These are phyloP conservation scores for Platichthys flesus DNA, from an alignment of 2,113 vertebrate species.

Conservation along the genomic window DNA sequence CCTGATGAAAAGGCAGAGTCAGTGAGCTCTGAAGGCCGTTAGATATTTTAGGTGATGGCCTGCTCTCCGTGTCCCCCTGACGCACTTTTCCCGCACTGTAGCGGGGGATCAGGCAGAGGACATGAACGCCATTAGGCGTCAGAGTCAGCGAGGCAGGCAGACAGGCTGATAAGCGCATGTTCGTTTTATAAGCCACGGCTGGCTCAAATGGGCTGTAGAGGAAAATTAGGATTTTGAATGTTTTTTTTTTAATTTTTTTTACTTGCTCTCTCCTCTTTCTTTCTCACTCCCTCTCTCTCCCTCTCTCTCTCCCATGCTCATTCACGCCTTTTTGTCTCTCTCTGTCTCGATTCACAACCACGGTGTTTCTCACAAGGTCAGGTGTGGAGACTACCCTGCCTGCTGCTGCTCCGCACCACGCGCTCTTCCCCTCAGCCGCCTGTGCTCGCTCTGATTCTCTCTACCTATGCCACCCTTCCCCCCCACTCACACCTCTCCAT, in stretches of 20 bases:
- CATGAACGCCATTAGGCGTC: conserved; percentile 66
- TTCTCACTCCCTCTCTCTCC: background rate
- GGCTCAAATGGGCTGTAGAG: conserved; percentile 61
- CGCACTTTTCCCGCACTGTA: conserved; percentile 40
- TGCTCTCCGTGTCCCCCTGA: conserved; percentile 49
- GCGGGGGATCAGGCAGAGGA: conserved; percentile 70
- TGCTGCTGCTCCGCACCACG: conserved; percentile 28
- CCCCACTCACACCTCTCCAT: conserved; percentile 38
- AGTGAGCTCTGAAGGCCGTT: conserved; percentile 67
- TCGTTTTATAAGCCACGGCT: conserved; percentile 60
- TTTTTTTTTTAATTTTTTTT: conserved; percentile 12
- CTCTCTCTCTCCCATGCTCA: conserved; percentile 1
- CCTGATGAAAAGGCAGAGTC: conserved; percentile 63
- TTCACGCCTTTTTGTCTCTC: conserved; percentile 14
- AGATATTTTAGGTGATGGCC: conserved; percentile 74
- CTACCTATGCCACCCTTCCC: conserved; percentile 7
- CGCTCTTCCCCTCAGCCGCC: conserved; percentile 36
- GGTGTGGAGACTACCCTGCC: conserved; percentile 43
- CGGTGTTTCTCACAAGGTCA: conserved; percentile 65
- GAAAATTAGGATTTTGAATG: conserved; percentile 56
- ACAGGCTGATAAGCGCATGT: conserved; percentile 61
- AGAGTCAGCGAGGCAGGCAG: conserved; percentile 33
- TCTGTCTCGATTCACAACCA: conserved; percentile 16
- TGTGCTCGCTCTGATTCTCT: conserved; percentile 52
- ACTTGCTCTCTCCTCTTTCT: background rate